phyloP scores from a whole-genome alignment of 2,888 invertebrate species.

The Pasiphila rectangulata region DNA sequence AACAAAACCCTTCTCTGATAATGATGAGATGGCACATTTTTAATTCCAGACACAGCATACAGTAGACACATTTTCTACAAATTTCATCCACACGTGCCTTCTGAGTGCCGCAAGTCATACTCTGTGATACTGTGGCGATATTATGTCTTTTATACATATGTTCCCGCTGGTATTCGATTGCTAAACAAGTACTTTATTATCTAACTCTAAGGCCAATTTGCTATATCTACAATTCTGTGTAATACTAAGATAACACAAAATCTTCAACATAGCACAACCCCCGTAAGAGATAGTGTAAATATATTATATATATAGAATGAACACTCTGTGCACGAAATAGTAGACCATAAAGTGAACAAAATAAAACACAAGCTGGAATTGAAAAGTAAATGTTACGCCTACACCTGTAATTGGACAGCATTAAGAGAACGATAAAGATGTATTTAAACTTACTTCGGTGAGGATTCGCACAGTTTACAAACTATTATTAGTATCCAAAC shows the following conservation, averaged over 20 bases:
- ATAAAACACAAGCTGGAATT: slow-evolving; percentile 68
- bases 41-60: too few species aligned
- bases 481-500: slow-evolving; percentile 4
- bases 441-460: slow-evolving; percentile 26
- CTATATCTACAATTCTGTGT: slow-evolving; percentile 78
- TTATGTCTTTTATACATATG: slow-evolving; percentile 70
- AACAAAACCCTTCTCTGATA: neutral
- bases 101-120: neutral
- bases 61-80: too few species aligned
- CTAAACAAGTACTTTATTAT: slow-evolving; percentile 59
- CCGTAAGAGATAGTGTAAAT: slow-evolving; percentile 46
- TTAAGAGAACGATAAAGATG: slow-evolving; percentile 36
- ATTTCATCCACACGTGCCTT: neutral
- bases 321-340: slow-evolving; percentile 72
- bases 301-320: slow-evolving; percentile 53
- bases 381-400: slow-evolving; percentile 56
- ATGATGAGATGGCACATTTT: too few species aligned
- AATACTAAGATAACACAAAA: slow-evolving; percentile 61
- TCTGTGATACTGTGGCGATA: slow-evolving; percentile 41
- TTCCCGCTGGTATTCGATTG: slow-evolving; percentile 61
- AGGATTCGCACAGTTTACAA: slow-evolving; percentile 23
- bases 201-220: slow-evolving; percentile 74
- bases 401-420: slow-evolving; percentile 57
- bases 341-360: slow-evolving; percentile 65
- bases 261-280: slow-evolving; percentile 63